Evolutionary conservation across 1,140 invertebrate species (phyloP), one percentile per base, ranked within the genome.

Genomic region (Gonatopus flavifemur): DNA sequence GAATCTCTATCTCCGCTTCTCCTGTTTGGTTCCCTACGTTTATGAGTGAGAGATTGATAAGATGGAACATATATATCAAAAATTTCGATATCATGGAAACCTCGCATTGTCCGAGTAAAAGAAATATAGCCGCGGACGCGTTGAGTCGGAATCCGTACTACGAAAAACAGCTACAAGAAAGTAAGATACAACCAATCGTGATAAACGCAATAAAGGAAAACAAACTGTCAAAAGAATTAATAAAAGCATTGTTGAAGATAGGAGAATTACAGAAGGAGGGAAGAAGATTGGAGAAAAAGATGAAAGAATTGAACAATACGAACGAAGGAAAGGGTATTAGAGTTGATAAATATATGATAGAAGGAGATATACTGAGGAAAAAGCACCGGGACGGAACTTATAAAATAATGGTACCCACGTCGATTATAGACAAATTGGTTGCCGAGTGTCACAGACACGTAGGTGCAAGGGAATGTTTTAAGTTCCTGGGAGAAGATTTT

Each of bases 381-480:
- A 33, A 7, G 0, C 8, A 15, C 16, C 9, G 5, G 16, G n/a
- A 9, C 10, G 6, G 7, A 9, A 6, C 10, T n/a, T 33, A 15
- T 10, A 7, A 15, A 1, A 5, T 5, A 6, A 15, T 33, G 10
- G 6, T 33, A 7, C 32, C 32, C 12, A n/a, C 6, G 1, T 9
- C 0, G 12, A 3, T 41, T 1, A 9, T 49, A 2, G 1, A 18
- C 19, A 3, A 3, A 3, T n/a, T 49, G 15, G 22, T 40, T 19
- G 5, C 2, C 1, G 36, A 39, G n/a, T 2, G 16, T 2, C 68
- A 70, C 46, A 66, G 59, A 0, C 69, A 71, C 48, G 50, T 61
- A 30, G 63, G 65, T 33, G 30, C 48, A 8, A 38, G 49, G n/a
- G 68, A 67, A 55, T 30, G 58, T 16, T 53, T 54, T 22, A 49